Base-by-base conservation (phyloP, 2,797 vertebrate genomes). In the Heterohyrax brucei region DNA sequence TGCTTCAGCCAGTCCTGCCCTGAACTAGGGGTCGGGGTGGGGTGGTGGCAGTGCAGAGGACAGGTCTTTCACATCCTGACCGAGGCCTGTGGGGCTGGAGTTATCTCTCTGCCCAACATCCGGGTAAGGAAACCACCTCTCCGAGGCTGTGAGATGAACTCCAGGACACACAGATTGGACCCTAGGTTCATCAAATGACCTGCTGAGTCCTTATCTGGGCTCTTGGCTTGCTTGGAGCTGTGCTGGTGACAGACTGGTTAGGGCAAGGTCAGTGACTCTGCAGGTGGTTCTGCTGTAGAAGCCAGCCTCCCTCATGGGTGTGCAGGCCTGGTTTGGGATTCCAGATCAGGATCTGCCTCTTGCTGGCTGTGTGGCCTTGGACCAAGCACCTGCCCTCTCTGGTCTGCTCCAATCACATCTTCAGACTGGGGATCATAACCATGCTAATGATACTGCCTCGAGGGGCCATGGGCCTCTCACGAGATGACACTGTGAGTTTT, bases 401-500 rank as follows among this genome's bases (percentile, higher is more conserved):
- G 30, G 84, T 72, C 26, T 0, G 61, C 21, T 1, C 56, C 26
- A 33, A 7, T 28, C 6, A 22, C 1, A 0, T 68, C 8, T 28
- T 87, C 10, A 5, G 1, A 0, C 6, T 7, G 59, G 44, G n/a
- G 66, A 13, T 70, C 64, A 7, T 0, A 61, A 13, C 18, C 12
- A 2, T 0, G 14, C 53, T n/a, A 12, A 26, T 0, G 16, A 2
- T 7, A 19, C 48, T n/a, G 78, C n/a, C 39, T 73, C 21, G 19
- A 0, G 1, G 50, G 56, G 46, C 86, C 10, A 7, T 22, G 50
- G 88, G 48, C 56, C 50, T 21, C 0, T 0, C 33, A 4, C 1
- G 3, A 0, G 4, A 1, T 4, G 14, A 44, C 0, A 28, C 50
- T 2, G 13, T 59, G 48, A n/a, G 7, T 14, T 13, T 64, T 28